These are phyloP conservation scores for Eurosta solidaginis DNA, from an alignment of 1,140 invertebrate genomes.

Conservation along the genomic window DNA sequence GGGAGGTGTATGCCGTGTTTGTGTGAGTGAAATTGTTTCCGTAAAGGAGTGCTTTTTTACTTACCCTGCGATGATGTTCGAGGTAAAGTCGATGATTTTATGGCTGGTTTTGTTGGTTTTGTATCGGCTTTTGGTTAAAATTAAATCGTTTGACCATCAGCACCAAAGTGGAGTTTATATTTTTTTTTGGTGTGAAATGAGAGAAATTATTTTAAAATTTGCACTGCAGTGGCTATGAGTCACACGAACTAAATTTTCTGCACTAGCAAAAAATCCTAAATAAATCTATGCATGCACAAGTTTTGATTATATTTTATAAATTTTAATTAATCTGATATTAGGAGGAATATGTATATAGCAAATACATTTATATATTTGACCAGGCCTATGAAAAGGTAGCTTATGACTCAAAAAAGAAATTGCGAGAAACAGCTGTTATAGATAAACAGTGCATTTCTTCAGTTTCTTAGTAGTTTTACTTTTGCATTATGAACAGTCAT, in stretches of 20 bases:
- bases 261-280: too few relatives aligned
- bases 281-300: neutral
- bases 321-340: too few relatives aligned
- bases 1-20: neutral
- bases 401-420: too few relatives aligned
- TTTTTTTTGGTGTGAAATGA: neutral
- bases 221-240: neutral
- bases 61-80: slow-evolving; percentile 92
- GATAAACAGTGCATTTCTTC: too few relatives aligned
- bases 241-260: too few relatives aligned
- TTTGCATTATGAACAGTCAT: too few relatives aligned
- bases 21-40: neutral
- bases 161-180: neutral
- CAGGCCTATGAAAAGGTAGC: too few relatives aligned
- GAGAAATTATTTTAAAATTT: slow-evolving; percentile 5
- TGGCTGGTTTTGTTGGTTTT: slow-evolving; percentile 91
- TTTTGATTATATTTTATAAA: too few relatives aligned
- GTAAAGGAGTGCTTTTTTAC: slow-evolving; percentile 30
- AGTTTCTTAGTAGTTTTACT: too few relatives aligned
- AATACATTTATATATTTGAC: too few relatives aligned
- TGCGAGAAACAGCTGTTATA: too few relatives aligned
- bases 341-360: too few relatives aligned
- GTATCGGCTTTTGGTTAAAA: slow-evolving; percentile 73
- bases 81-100: slow-evolving; percentile 91
- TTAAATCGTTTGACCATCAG: slow-evolving; percentile 20